Base-by-base conservation (phyloP, 2,888 invertebrate genomes). In the Taphrorychus bicolor region DNA sequence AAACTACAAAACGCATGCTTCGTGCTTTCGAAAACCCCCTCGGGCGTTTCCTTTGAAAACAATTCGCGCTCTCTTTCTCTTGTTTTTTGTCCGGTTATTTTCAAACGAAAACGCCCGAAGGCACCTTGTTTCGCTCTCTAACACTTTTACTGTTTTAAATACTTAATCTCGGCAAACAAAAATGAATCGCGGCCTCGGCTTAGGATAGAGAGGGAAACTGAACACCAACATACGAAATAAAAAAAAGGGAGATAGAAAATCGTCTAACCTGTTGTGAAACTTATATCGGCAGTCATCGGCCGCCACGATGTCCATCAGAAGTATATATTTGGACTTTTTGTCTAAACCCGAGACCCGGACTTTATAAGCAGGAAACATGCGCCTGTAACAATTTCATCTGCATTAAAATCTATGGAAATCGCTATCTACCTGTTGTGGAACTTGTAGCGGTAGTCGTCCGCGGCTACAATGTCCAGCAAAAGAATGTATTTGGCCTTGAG, bases 401-500 rank as follows among this genome's bases (percentile, higher is more conserved):
- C 42, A 68, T 68, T 68, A 67, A 60, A 59, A 63, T 66, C 48
- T 52, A 14, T 52, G 53, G 19, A 18, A 54, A 61, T 11, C 45
- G 17, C 22, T 40, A 63, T 42, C 66, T 64, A 91, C 94, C 95
- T 95, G 91, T 95, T 95, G 87, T 95, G 95, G 87, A 95, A 96
- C 86, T 96, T 96, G 89, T 95, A 95, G 86, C 95, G 89, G 89
- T 97, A 97, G 88, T 98, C 98, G 85, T 99, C 98, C 73, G 98
- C 97, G 54, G 98, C 97, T 78, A 98, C 97, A 84, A 98, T 97
- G 88, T 99, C 98, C 92, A 98, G 89, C 79, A 99, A 89, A 72
- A 98, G 89, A 84, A 98, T 97, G 89, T 99, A 98, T 87, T 99
- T 99, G 82, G 97, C 95, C 86, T 97, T 95, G 83, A 97, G 93